Evolutionary conservation across 2,888 invertebrate genomes (phyloP).

Genomic region (Ochlodes sylvanus): DNA sequence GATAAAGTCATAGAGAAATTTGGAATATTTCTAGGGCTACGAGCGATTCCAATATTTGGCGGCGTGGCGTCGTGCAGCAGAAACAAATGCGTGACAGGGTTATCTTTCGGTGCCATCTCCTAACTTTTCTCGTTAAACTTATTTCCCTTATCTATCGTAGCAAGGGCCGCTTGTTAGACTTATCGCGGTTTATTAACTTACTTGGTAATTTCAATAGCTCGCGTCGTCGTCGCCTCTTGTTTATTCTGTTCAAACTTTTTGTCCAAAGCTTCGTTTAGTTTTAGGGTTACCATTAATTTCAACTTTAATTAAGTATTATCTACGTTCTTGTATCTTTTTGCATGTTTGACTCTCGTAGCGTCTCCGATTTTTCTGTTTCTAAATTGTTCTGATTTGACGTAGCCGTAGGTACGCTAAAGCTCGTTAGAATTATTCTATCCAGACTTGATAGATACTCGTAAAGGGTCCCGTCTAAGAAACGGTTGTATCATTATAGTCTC

Average conservation of each 20-base stretch:
- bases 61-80: neutral
- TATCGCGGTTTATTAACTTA: slow-evolving; percentile 79
- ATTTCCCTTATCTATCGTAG: slow-evolving; percentile 75
- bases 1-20: slow-evolving; percentile 1
- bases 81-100: slow-evolving; percentile 47
- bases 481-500: no score
- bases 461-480: no score
- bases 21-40: neutral
- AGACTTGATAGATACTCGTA: no score
- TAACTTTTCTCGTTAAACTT: slow-evolving; percentile 75
- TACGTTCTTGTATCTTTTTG: neutral
- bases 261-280: slow-evolving; percentile 1
- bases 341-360: no score
- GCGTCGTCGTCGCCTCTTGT: slow-evolving; percentile 59
- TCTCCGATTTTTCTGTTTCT: no score
- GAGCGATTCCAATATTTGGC: neutral
- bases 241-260: slow-evolving; percentile 55
- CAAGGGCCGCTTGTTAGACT: slow-evolving; percentile 59
- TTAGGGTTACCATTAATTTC: slow-evolving; percentile 5
- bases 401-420: no score
- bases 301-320: neutral
- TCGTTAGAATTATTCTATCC: no score
- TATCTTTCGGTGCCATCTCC: slow-evolving; percentile 51
- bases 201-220: slow-evolving; percentile 77
- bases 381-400: no score